Conservation (phyloP, 2,797 vertebrate genomes). For the Furcifer pardalis region DNA sequence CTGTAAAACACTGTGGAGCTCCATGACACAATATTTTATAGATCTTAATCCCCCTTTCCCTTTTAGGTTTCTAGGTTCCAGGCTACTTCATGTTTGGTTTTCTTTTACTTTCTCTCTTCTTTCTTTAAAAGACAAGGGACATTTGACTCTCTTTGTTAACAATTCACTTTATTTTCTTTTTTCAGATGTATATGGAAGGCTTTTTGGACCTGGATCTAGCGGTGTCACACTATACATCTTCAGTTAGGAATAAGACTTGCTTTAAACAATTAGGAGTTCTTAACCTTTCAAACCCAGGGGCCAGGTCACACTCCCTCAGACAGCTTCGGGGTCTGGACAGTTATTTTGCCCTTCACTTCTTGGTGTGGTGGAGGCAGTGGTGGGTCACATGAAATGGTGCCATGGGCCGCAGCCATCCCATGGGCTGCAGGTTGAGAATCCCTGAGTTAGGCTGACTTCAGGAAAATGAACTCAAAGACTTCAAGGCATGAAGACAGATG, state of each 20-base stretch:
- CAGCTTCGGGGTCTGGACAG: no score
- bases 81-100: background rate
- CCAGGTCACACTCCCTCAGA: no score
- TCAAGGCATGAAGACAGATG: background rate
- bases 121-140: background rate
- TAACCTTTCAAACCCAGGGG: no score
- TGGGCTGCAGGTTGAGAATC: no score
- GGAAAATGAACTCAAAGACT: background rate
- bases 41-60: conserved; percentile 31
- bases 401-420: no score
- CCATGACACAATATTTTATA: conserved; percentile 55
- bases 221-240: no score
- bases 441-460: background rate
- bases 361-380: no score
- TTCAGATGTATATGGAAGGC: background rate
- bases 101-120: background rate
- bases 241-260: no score
- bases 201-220: background rate
- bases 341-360: no score
- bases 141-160: background rate
- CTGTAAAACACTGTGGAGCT: background rate
- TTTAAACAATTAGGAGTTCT: no score
- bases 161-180: background rate
- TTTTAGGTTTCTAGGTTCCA: background rate
- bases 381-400: no score